Evolutionary conservation across 2,888 invertebrate species (phyloP).

Genomic region (Tyria jacobaeae): DNA sequence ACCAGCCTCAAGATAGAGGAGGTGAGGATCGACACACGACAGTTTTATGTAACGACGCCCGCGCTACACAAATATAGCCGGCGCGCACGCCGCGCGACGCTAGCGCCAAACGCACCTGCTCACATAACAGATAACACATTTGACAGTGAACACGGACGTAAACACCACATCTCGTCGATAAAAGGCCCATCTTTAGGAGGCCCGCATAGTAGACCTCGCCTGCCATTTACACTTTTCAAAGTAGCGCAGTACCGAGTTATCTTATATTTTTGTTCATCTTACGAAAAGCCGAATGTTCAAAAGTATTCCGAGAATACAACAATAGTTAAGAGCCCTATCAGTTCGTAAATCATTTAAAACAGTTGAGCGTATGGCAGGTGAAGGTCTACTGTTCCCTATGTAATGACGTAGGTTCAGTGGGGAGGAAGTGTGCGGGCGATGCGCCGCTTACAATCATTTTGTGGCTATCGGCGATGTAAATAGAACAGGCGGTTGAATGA

Average conservation of each 20-base stretch:
- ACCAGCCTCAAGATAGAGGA: slow-evolving; percentile 91
- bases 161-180: slow-evolving; percentile 65
- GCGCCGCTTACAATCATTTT: slow-evolving; percentile 71
- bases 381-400: slow-evolving; percentile 70
- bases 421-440: slow-evolving; percentile 78
- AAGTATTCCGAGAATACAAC: slow-evolving; percentile 70
- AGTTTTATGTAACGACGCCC: slow-evolving; percentile 78
- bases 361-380: slow-evolving; percentile 55
- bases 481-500: slow-evolving; percentile 83
- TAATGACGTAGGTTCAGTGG: slow-evolving; percentile 52
- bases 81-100: slow-evolving; percentile 63
- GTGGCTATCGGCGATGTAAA: slow-evolving; percentile 76
- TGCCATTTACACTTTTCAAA: slow-evolving; percentile 37
- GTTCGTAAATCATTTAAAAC: slow-evolving; percentile 39
- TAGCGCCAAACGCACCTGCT: slow-evolving; percentile 73
- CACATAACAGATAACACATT: slow-evolving; percentile 82
- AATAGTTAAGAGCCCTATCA: slow-evolving; percentile 37
- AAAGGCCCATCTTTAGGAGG: slow-evolving; percentile 28
- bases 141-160: slow-evolving; percentile 82
- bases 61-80: slow-evolving; percentile 76
- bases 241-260: slow-evolving; percentile 26
- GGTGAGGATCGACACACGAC: slow-evolving; percentile 86
- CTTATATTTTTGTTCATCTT: slow-evolving; percentile 50
- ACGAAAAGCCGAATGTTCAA: slow-evolving; percentile 65
- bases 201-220: slow-evolving; percentile 34